A percentile compares a stretch with the other conserved stretches of the same genome.
phyloP scores from a whole-genome alignment of 2,888 invertebrate species.

The Hydroisotoma schaefferi region DNA sequence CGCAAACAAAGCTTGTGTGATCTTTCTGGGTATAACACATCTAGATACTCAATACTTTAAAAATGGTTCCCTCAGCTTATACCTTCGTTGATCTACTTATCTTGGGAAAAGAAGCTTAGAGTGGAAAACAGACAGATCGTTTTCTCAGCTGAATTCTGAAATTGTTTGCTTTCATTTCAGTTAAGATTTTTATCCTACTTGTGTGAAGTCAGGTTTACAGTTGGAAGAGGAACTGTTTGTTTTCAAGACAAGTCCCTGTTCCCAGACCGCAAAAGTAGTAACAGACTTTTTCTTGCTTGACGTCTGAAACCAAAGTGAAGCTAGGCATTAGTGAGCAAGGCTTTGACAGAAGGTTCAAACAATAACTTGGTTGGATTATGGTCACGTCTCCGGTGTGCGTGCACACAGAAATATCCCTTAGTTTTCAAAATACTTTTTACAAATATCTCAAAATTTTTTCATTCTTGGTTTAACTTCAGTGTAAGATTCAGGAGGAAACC shows the following conservation, averaged over 20 bases:
- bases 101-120: background rate
- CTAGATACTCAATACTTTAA: too few relatives aligned
- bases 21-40: too few relatives aligned
- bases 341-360: background rate
- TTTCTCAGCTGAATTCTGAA: constrained; percentile 3
- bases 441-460: background rate
- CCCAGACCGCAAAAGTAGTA: background rate
- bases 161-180: background rate
- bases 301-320: background rate
- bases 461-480: background rate
- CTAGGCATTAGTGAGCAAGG: constrained; percentile 11
- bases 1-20: too few relatives aligned
- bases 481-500: background rate
- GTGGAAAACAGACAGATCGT: background rate
- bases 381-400: constrained; percentile 13
- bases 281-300: constrained; percentile 10
- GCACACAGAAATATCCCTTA: background rate
- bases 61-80: too few relatives aligned
- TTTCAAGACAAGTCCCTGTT: background rate
- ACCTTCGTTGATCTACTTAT: constrained; percentile 5
- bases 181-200: constrained; percentile 1
- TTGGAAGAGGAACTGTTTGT: too few relatives aligned
- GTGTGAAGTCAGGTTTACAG: constrained; percentile 1
- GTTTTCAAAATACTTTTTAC: background rate
- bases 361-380: constrained; percentile 10